These are phyloP conservation scores for Hypothenemus hampei DNA, from an alignment of 1,140 invertebrate genomes.

Conservation along the genomic window DNA sequence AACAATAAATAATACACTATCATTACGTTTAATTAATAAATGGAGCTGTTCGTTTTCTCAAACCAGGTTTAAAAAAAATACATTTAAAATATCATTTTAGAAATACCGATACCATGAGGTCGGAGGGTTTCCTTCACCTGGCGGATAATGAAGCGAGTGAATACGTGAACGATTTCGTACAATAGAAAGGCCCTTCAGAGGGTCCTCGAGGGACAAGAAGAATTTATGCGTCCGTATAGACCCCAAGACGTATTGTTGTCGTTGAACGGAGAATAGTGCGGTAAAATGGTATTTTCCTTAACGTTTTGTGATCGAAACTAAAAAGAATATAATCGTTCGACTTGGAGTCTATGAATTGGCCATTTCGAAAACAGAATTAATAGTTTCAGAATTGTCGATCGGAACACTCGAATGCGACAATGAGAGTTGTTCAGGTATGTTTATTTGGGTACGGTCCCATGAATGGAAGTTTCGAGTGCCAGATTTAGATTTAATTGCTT, in stretches of 20 bases:
- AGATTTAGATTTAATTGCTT: too few species aligned
- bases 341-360: conserved; percentile 9
- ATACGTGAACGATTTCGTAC: conserved; percentile 20
- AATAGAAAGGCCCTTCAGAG: conserved; percentile 13
- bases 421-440: background rate
- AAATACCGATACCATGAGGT: conserved; percentile 11
- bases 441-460: too few species aligned
- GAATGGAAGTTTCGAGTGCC: too few species aligned
- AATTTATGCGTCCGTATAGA: conserved; percentile 16
- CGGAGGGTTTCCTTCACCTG: conserved; percentile 7
- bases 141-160: conserved; percentile 11
- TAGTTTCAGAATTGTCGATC: conserved; percentile 7
- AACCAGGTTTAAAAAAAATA: conserved; percentile 3
- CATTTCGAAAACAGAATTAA: conserved; percentile 13
- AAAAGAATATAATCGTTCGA: too few species aligned
- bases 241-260: conserved; percentile 12
- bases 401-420: background rate
- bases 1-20: too few species aligned
- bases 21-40: conserved; percentile 8
- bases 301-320: conserved; percentile 13
- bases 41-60: too few species aligned
- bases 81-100: conserved; percentile 22
- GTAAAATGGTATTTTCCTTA: conserved; percentile 11
- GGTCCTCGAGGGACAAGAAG: conserved; percentile 7
- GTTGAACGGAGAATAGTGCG: conserved; percentile 3